These are phyloP conservation scores for Accipiter virgatus DNA, from an alignment of 2,113 vertebrate genomes.

Conservation along the genomic window DNA sequence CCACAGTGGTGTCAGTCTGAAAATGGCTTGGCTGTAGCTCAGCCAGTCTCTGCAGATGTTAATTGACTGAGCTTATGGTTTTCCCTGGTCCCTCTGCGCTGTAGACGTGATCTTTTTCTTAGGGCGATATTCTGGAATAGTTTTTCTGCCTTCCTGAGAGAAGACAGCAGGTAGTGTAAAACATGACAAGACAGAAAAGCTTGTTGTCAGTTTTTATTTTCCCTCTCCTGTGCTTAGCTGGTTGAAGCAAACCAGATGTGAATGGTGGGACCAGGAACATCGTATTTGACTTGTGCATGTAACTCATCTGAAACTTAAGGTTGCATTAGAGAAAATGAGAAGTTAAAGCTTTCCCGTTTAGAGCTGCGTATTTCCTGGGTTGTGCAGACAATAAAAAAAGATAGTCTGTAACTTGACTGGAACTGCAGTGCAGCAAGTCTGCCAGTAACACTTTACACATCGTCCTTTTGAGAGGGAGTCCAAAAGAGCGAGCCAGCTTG, in stretches of 20 bases:
- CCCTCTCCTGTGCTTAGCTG: background rate
- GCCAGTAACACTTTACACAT: background rate
- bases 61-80: background rate
- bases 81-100: background rate
- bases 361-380: background rate
- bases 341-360: background rate
- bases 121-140: background rate
- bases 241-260: background rate
- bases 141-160: background rate
- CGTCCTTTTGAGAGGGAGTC: background rate
- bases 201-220: background rate
- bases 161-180: background rate
- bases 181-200: background rate
- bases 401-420: background rate
- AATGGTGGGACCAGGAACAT: background rate
- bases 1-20: background rate
- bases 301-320: background rate
- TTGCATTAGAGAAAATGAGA: background rate
- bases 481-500: background rate
- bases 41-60: background rate
- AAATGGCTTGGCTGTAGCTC: background rate
- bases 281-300: background rate
- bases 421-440: constrained; percentile 50
- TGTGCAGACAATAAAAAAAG: background rate
- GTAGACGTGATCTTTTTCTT: background rate